Evolutionary conservation across 2,113 vertebrate genomes (phyloP).

Genomic region (Albula goreensis): DNA sequence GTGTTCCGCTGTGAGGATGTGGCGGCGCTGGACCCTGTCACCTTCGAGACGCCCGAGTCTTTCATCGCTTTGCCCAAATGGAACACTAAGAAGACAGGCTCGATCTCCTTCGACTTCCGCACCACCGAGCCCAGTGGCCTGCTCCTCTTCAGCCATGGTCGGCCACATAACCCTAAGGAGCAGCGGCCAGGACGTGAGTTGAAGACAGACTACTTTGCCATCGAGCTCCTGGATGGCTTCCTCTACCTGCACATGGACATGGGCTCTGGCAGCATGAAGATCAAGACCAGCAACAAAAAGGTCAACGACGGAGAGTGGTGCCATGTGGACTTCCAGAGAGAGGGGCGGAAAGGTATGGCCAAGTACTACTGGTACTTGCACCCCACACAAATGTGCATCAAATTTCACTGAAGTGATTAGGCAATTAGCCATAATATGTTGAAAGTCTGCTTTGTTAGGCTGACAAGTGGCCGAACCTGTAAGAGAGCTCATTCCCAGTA

Average conservation of each 20-base stretch:
- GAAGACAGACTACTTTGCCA: constrained; percentile 84
- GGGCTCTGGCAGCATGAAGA: constrained; percentile 86
- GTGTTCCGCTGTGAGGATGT: constrained; percentile 89
- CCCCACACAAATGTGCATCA: no score
- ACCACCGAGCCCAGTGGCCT: constrained; percentile 88
- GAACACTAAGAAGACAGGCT: constrained; percentile 85
- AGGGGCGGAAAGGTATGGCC: constrained; percentile 83
- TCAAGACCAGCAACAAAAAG: constrained; percentile 87
- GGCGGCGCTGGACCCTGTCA: constrained; percentile 84
- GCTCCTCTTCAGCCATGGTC: constrained; percentile 85
- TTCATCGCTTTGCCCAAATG: constrained; percentile 83
- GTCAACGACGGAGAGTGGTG: constrained; percentile 94
- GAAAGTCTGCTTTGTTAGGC: background rate
- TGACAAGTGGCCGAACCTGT: background rate
- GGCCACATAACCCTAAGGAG: constrained; percentile 66
- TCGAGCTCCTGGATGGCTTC: constrained; percentile 88
- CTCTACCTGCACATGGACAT: constrained; percentile 90
- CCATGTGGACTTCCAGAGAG: constrained; percentile 91
- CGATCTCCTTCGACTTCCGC: constrained; percentile 91
- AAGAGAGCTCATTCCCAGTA: background rate
- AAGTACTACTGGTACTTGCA: background rate
- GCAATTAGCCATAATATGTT: background rate
- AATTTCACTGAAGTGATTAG: background rate
- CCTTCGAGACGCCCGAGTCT: constrained; percentile 81
- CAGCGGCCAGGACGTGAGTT: constrained; percentile 69